Evolutionary conservation across 2,797 vertebrate genomes (phyloP), one percentile per base, ranked within the genome.

Genomic region (Dallia pectoralis): DNA sequence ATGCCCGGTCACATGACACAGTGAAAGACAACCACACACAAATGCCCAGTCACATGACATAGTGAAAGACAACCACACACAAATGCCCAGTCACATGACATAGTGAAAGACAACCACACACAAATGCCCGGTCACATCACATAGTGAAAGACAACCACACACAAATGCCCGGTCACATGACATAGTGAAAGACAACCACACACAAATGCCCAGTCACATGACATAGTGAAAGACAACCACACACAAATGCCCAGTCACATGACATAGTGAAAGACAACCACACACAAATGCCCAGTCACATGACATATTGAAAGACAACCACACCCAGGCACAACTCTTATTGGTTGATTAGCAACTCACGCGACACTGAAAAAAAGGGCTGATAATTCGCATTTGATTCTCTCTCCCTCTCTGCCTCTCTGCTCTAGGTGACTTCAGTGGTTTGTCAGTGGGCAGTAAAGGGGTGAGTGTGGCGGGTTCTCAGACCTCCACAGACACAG

Each of bases 401-500:
- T 53, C 51, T 19, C 51, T 53, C 19, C 19, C 51, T 53, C 51
- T 2, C 51, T 53, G 19, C 19, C 51, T 67, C 25, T 69, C 48
- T 71, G 40, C 48, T 77, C 22, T 73, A 94, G 93, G 90, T 82
- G 92, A 94, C 82, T 90, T 92, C 36, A 82, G 70, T 79, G 88
- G 87, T 79, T 88, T 87, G 74, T 92, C 91, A 66, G 85, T 74
- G 70, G 85, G 84, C 82, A 92, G 85, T 77, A 94, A 89, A 81
- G 83, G 77, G 69, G 36, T 86, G 47, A 81, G 77, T 63, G 82
- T 92, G 32, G 86, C 77, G 19, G 83, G 79, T 33, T 89, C 85
- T 25, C 81, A 82, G 68, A 88, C 82, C 25, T 93, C 92, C 61
- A 85, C 79, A 74, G 92, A 93, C 49, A 93, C 89, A 82, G 93